These are phyloP conservation scores for Galagoides demidoff DNA, from an alignment of 2,797 vertebrate genomes.

Conservation along the genomic window DNA sequence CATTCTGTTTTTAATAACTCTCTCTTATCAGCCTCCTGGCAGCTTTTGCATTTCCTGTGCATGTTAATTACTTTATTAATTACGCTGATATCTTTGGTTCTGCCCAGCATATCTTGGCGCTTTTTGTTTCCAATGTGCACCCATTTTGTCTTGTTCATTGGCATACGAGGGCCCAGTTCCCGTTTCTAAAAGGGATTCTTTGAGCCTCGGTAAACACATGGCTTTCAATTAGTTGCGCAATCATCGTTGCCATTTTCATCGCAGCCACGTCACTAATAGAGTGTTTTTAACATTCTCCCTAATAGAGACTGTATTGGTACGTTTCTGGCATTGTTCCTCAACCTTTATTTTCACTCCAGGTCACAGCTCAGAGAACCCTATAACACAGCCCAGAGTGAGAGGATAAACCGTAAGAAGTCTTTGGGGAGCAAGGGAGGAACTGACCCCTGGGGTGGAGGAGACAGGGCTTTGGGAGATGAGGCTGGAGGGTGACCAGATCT, in stretches of 20 bases:
- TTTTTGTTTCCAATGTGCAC: constrained; percentile 56
- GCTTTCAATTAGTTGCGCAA: constrained; percentile 55
- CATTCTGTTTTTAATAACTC: constrained; percentile 70
- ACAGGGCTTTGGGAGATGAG: background rate
- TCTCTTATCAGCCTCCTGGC: constrained; percentile 79
- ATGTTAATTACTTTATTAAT: constrained; percentile 82
- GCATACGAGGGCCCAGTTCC: background rate
- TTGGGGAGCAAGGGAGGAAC: background rate
- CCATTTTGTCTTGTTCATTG: constrained; percentile 58
- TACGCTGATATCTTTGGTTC: constrained; percentile 70
- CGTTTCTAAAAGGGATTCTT: constrained; percentile 69
- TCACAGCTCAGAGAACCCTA: constrained; percentile 47
- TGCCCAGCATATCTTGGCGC: constrained; percentile 57
- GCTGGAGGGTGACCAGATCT: background rate
- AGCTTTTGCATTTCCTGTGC: constrained; percentile 66
- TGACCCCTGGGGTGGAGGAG: background rate
- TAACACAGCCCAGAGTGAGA: background rate
- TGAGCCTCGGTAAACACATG: constrained; percentile 60
- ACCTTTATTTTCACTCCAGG: constrained; percentile 15
- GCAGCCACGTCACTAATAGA: background rate
- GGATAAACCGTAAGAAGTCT: background rate
- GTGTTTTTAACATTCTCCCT: constrained; percentile 2
- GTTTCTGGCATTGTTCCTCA: background rate
- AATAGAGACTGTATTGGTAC: background rate
- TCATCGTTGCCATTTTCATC: constrained; percentile 45